Percentiles rank a stretch among this genome's conserved stretches.
Evolutionary conservation across 2,797 vertebrate species (phyloP).

Genomic region (Ataeniobius toweri): DNA sequence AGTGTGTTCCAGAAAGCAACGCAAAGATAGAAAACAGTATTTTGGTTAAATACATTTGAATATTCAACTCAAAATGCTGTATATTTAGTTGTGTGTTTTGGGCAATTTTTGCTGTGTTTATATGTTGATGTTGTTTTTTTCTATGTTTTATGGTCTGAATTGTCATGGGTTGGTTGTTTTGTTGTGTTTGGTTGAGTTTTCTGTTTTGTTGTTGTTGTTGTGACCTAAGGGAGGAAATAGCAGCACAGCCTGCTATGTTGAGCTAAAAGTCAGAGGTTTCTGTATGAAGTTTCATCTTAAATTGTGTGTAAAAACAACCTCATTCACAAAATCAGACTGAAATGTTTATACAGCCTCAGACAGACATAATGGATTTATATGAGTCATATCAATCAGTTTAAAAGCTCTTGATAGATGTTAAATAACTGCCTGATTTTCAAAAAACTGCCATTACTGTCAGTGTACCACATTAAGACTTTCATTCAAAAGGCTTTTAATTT

Average conservation of each 20-base stretch:
- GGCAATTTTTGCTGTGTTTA: neutral
- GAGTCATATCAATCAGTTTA: neutral
- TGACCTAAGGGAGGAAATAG: neutral
- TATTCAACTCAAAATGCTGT: too few relatives aligned
- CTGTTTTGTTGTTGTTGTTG: neutral
- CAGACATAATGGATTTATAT: neutral
- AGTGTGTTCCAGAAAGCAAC: neutral
- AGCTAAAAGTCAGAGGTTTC: neutral
- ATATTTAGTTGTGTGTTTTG: neutral
- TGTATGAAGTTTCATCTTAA: neutral
- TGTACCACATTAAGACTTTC: too few relatives aligned
- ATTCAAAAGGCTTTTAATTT: neutral
- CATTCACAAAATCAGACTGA: neutral
- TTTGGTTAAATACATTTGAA: neutral
- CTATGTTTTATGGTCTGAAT: neutral
- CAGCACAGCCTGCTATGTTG: neutral
- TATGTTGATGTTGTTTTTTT: neutral
- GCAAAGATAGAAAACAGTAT: neutral
- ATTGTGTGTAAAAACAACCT: neutral
- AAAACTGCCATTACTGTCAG: neutral
- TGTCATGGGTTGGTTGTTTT: neutral
- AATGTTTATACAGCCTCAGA: neutral
- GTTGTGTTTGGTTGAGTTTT: neutral
- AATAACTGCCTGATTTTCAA: neutral
- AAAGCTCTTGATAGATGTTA: neutral